Percentiles rank a stretch among this genome's conserved stretches.
Conservation (phyloP, 2,888 invertebrate genomes). For the Perdita meconis region DNA sequence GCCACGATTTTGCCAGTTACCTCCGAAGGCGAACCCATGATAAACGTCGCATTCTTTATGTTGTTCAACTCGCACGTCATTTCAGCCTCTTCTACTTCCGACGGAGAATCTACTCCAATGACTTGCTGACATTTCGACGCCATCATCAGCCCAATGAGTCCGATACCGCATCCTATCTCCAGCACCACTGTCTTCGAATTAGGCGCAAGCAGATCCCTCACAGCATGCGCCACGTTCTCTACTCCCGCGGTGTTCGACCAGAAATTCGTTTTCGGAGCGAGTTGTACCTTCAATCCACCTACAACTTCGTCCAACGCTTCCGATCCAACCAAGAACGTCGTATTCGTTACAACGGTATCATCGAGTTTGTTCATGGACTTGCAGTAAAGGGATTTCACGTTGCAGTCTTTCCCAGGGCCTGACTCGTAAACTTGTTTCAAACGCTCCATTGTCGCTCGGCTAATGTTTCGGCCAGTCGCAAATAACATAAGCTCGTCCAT, state of each 20-base stretch:
- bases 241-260: constrained; percentile 81
- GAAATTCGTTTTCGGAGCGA: constrained; percentile 82
- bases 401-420: constrained; percentile 80
- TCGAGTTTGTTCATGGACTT: constrained; percentile 77
- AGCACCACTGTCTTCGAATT: constrained; percentile 76
- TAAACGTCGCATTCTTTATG: constrained; percentile 80
- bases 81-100: constrained; percentile 83
- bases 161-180: constrained; percentile 82
- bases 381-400: constrained; percentile 83
- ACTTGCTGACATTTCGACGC: constrained; percentile 81
- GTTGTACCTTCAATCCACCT: constrained; percentile 79
- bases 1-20: constrained; percentile 75
- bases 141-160: constrained; percentile 80
- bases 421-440: constrained; percentile 79
- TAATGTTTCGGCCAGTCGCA: constrained; percentile 81
- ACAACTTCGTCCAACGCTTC: constrained; percentile 81
- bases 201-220: constrained; percentile 77
- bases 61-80: constrained; percentile 80
- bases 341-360: constrained; percentile 74
- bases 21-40: constrained; percentile 78
- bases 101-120: constrained; percentile 80
- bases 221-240: constrained; percentile 77
- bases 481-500: constrained; percentile 81
- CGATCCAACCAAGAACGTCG: constrained; percentile 80
- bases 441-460: constrained; percentile 76